Evolutionary conservation across 2,797 vertebrate genomes (phyloP).

Genomic region (Pangasius krempfi): DNA sequence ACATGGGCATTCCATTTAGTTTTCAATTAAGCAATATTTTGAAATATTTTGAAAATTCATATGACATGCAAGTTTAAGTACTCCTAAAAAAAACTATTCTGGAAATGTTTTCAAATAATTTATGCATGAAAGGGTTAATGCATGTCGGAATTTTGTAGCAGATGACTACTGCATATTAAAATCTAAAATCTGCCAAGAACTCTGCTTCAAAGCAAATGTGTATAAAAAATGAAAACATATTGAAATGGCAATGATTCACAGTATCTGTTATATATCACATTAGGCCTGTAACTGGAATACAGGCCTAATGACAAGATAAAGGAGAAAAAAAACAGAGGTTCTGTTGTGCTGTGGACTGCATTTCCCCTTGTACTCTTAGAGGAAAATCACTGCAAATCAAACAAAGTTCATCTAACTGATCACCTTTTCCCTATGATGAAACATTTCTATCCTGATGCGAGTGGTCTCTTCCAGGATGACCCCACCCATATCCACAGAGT

Average conservation of each 20-base stretch:
- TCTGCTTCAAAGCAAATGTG: background rate
- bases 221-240: background rate
- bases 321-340: background rate
- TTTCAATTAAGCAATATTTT: background rate
- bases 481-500: background rate
- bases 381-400: background rate
- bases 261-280: no score
- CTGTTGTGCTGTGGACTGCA: background rate
- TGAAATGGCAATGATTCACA: background rate
- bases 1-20: background rate
- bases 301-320: background rate
- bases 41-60: background rate
- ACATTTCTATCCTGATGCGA: background rate
- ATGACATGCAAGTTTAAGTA: background rate
- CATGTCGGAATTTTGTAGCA: background rate
- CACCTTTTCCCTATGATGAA: background rate
- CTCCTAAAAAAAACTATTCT: background rate
- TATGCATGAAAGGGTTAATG: slow-evolving; percentile 1
- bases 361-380: background rate
- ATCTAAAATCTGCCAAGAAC: background rate
- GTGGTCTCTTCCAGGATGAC: background rate
- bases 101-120: background rate
- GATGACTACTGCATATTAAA: background rate
- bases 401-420: background rate
- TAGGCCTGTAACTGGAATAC: no score